Percentiles rank a stretch among this genome's conserved stretches.
These are phyloP conservation scores for Drosophila borborema DNA, from an alignment of 2,888 invertebrate species.

Conservation along the genomic window DNA sequence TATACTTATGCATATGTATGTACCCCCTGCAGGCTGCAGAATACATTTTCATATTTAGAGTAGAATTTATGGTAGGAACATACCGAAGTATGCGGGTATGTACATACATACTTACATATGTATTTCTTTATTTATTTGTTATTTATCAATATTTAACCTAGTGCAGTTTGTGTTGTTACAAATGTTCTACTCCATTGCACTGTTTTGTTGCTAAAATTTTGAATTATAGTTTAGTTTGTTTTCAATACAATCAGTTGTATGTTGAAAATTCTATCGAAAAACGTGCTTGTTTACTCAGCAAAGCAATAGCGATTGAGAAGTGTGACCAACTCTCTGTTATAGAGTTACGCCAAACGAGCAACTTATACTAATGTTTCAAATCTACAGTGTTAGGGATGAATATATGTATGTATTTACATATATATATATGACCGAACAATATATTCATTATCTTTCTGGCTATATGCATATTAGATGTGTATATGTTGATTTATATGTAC, in stretches of 20 bases:
- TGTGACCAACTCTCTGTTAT: conserved; percentile 39
- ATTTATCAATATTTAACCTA: conserved; percentile 1
- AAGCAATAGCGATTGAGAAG: conserved; percentile 18
- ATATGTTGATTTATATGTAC: neutral
- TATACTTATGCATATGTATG: neutral
- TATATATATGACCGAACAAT: neutral
- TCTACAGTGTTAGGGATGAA: neutral
- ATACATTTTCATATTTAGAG: conserved; percentile 2
- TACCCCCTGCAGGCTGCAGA: conserved; percentile 1
- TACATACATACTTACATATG: neutral
- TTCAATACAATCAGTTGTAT: conserved; percentile 2
- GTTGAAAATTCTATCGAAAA: conserved; percentile 41
- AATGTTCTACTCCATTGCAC: conserved; percentile 1
- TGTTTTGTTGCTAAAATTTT: neutral
- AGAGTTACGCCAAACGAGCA: conserved; percentile 12
- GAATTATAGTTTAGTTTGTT: conserved; percentile 1
- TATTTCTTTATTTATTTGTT: neutral
- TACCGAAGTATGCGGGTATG: neutral
- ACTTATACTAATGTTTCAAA: conserved; percentile 9
- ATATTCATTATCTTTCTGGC: neutral
- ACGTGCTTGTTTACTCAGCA: conserved; percentile 71
- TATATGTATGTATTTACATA: no score
- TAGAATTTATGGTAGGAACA: conserved; percentile 4
- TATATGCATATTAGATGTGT: neutral
- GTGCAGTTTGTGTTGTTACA: conserved; percentile 5